Conservation (phyloP, 2,888 invertebrate species). For the Rotaria socialis region DNA sequence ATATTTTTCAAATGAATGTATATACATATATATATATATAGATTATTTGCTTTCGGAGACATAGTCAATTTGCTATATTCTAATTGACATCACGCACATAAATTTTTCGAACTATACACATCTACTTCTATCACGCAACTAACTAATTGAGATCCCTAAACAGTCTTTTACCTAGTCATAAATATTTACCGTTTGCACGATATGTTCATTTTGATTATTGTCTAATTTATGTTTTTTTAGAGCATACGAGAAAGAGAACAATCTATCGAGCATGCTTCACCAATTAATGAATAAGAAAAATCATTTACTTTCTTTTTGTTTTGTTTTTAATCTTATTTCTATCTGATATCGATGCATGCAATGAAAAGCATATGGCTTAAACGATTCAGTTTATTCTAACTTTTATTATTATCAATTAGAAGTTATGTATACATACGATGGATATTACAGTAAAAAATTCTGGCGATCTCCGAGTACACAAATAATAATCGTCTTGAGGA, state of each 20-base stretch:
- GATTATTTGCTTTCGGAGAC: neutral
- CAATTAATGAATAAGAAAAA: neutral
- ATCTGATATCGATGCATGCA: neutral
- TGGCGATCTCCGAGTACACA: neutral
- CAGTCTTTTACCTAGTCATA: neutral
- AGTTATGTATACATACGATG: neutral
- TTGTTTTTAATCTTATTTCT: neutral
- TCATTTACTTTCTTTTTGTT: neutral
- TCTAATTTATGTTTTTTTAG: neutral
- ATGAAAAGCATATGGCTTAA: neutral
- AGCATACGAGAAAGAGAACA: neutral
- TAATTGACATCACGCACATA: conserved; percentile 26
- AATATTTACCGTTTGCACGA: neutral
- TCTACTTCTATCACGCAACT: neutral
- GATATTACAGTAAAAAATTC: neutral
- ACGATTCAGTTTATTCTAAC: neutral
- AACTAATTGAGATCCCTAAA: conserved; percentile 25
- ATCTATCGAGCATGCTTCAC: neutral
- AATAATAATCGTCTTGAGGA: neutral
- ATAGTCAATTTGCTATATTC: neutral
- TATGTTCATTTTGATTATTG: neutral
- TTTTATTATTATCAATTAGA: conserved; percentile 6
- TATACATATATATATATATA: neutral
- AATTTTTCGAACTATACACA: neutral
- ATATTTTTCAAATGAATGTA: too few species aligned